phyloP scores from a whole-genome alignment of 92 coral and sea anemone genomes.

The Siderastrea siderea region DNA sequence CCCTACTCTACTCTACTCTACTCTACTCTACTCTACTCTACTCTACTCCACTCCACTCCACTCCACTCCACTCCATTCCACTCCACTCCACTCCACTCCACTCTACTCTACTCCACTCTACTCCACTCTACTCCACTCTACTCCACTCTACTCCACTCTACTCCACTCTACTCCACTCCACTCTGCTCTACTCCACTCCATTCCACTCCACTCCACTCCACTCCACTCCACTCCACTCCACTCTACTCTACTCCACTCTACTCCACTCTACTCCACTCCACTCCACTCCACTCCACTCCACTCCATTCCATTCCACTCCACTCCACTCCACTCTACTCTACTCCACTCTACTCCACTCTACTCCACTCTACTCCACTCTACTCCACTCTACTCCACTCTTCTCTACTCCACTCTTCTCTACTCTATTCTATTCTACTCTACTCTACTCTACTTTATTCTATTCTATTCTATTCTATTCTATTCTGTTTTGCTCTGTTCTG shows the following conservation, averaged over 20 bases:
- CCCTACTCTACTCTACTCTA: too few relatives aligned
- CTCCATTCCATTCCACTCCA: too few relatives aligned
- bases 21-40: too few relatives aligned
- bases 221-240: not conserved
- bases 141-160: not conserved
- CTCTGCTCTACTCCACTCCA: not conserved
- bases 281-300: not conserved
- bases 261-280: not conserved
- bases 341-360: not conserved
- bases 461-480: too few relatives aligned
- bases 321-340: not conserved
- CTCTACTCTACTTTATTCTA: not conserved
- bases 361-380: not conserved
- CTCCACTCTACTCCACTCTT: not conserved
- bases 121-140: not conserved
- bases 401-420: not conserved
- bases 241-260: not conserved
- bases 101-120: not conserved
- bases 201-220: not conserved
- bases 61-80: not conserved
- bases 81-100: not conserved
- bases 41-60: not conserved
- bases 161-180: not conserved
- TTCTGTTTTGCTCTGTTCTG: too few relatives aligned
- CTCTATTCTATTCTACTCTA: not conserved